phyloP scores from a whole-genome alignment of 2,888 invertebrate species.

The Dryobotodes eremita region DNA sequence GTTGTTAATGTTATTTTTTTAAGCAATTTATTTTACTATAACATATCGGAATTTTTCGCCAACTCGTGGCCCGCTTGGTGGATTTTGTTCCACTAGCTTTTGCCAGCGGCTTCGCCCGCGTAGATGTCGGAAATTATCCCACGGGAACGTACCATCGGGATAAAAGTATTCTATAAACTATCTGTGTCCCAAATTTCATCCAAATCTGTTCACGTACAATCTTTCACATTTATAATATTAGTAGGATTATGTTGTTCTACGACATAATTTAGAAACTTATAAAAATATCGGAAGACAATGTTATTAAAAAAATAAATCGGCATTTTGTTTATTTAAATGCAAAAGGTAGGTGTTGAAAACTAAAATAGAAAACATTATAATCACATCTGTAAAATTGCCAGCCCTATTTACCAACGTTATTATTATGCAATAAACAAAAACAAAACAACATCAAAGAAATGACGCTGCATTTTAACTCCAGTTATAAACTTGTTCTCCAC shows the following conservation, averaged over 20 bases:
- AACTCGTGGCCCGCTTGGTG: not conserved
- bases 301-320: not conserved
- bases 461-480: slow-evolving; percentile 46
- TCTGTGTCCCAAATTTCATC: not conserved
- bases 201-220: not conserved
- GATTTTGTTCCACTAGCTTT: not conserved
- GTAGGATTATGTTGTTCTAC: not conserved
- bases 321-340: too few relatives aligned
- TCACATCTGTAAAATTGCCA: not conserved
- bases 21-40: not conserved
- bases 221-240: not conserved
- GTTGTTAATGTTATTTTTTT: too few relatives aligned
- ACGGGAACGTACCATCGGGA: not conserved
- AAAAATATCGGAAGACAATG: not conserved
- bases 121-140: not conserved
- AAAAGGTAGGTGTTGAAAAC: too few relatives aligned
- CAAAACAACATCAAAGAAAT: slow-evolving; percentile 29
- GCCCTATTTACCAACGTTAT: slow-evolving; percentile 14
- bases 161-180: not conserved
- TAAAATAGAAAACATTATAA: not conserved
- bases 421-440: slow-evolving; percentile 26
- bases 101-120: not conserved
- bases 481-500: slow-evolving; percentile 30
- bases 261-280: not conserved
- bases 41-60: not conserved